These are phyloP conservation scores for Noctua janthina DNA, from an alignment of 2,888 invertebrate genomes.

Conservation along the genomic window DNA sequence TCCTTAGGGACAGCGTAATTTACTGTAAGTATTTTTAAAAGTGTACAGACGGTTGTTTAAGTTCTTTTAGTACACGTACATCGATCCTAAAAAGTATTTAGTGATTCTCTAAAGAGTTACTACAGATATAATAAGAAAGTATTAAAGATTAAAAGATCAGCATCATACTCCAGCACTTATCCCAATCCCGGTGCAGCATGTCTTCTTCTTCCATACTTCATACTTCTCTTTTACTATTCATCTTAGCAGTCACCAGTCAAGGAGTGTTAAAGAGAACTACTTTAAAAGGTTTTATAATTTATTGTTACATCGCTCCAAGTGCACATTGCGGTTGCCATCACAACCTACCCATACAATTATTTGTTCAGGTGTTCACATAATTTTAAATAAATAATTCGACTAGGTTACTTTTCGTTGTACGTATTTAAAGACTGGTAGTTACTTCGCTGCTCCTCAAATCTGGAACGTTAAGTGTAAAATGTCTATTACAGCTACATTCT, in stretches of 20 bases:
- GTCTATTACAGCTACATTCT: conserved; percentile 86
- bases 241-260: neutral
- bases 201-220: neutral
- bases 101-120: neutral
- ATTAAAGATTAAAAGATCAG: neutral
- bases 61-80: conserved; percentile 1
- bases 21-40: conserved; percentile 29
- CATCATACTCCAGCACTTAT: neutral
- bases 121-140: too few relatives aligned
- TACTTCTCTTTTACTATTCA: neutral
- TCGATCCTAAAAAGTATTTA: neutral
- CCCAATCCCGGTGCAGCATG: neutral
- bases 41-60: neutral
- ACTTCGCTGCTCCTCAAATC: conserved; percentile 82
- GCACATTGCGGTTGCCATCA: conserved; percentile 41
- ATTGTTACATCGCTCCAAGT: conserved; percentile 49
- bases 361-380: conserved; percentile 68
- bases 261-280: neutral
- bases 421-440: conserved; percentile 82
- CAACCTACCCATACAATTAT: conserved; percentile 57
- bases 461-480: conserved; percentile 86
- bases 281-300: conserved; percentile 32
- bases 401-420: conserved; percentile 65
- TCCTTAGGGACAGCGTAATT: conserved; percentile 36
- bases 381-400: conserved; percentile 75